Evolutionary conservation across 2,888 invertebrate species (phyloP), one percentile per base, ranked within the genome.

Genomic region (Cremastinae sp.): DNA sequence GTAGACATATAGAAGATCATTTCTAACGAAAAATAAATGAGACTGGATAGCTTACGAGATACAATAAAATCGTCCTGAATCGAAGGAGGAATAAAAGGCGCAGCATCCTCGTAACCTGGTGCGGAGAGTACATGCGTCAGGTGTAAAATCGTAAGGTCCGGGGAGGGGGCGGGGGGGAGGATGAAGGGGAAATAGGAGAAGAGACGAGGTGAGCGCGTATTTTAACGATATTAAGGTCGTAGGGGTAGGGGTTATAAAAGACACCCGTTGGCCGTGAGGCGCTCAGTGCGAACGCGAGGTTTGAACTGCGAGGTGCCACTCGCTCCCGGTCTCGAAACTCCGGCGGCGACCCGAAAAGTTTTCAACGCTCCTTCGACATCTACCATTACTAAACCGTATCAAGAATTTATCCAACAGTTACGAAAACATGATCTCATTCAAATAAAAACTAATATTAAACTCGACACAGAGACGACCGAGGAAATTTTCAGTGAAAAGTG

Each of bases 201-300:
- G 66, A 70, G 43, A 65, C 34, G 53, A 64, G 47, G 12, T 41
- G 12, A 28, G 34, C 34, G 61, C 61, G 74, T 53, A 59, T 64
- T 74, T 71, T 45, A 71, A 74, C 65, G 74, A 72, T 76, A 79
- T 76, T 76, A 76, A 76, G 78, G 78, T 78, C 78, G 78, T 76
- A 78, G 79, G 70, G 78, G 78, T 78, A 81, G 80, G 78, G 80
- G 79, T 80, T 81, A 81, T 81, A 81, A 81, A 80, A 81, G 81
- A 79, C 80, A 81, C 80, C 74, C 77, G 65, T 79, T 74, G 74
- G 61, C 78, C 78, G 81, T 79, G 80, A 80, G 78, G 80, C 61
- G 78, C 79, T 81, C 81, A 81, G 81, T 81, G 53, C 78, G 74
- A 79, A 74, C 81, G 81, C 80, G 81, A 72, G 70, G 73, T 72